Evolutionary conservation across 2,888 invertebrate genomes (phyloP).

Genomic region (Caenorhabditis parvicauda): DNA sequence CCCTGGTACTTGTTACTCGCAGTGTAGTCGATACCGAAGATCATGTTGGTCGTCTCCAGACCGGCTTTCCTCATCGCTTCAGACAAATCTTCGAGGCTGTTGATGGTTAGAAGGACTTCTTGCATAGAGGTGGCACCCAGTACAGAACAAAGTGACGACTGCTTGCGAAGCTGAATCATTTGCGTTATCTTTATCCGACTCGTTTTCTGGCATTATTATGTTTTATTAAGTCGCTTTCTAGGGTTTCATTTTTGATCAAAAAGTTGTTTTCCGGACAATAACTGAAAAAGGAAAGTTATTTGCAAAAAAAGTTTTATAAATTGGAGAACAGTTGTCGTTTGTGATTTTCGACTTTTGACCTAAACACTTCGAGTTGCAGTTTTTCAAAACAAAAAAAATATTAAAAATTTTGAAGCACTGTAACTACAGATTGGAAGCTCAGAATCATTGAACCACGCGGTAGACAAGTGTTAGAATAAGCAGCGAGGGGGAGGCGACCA

Average conservation of each 20-base stretch:
- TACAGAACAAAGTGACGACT: conserved; percentile 46
- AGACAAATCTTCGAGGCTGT: conserved; percentile 61
- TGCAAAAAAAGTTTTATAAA: no score
- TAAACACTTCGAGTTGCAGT: no score
- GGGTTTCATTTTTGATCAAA: background rate
- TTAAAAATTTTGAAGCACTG: no score
- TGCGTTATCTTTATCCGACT: background rate
- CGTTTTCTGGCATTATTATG: no score
- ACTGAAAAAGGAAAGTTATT: background rate
- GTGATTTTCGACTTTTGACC: no score
- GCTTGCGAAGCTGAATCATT: conserved; percentile 36
- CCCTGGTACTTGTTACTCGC: conserved; percentile 69
- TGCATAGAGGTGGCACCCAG: conserved; percentile 58
- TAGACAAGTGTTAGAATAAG: no score
- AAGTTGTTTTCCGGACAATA: background rate
- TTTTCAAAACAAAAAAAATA: no score
- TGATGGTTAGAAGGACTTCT: conserved; percentile 57
- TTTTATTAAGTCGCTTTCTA: no score
- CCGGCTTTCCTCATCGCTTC: conserved; percentile 65
- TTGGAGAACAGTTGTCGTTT: no score
- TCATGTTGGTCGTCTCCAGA: conserved; percentile 65
- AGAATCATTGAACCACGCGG: no score
- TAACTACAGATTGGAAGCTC: no score
- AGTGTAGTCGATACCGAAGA: conserved; percentile 68
- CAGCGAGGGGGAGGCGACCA: no score